Evolutionary conservation across 2,113 vertebrate species (phyloP), one percentile per base, ranked within the genome.

Genomic region (Eulemur macaco): DNA sequence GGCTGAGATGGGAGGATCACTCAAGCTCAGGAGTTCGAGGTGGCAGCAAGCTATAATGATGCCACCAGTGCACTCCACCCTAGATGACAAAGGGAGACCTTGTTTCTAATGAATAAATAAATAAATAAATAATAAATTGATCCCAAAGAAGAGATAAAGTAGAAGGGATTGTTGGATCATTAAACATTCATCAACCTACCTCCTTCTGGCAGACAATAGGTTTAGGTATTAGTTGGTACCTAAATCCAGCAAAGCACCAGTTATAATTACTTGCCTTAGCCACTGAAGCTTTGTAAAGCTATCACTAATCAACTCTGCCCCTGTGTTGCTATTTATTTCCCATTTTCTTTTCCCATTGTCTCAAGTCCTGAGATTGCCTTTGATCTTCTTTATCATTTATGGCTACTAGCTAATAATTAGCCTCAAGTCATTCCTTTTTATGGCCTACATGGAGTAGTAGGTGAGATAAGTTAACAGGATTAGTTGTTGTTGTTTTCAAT

Each of bases 341-440:
- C 71, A n/a, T 78, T 86, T 96, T 94, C 14, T n/a, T 52, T 88
- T 81, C 63, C 88, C 71, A 31, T 78, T 86, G 95, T 94, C 14
- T n/a, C 39, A 76, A 45, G 37, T 17, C 42, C 68, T 74, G 31
- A 73, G 80, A 66, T 50, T 45, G 5, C 11, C 25, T 34, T 85
- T 58, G 14, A 11, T 68, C 68, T 68, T 27, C 50, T 34, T 5
- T 77, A 82, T 37, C 39, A 66, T 1, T 56, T 81, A 56, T 8
- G 29, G 1, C 50, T 60, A 9, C 42, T 66, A 37, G 23, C 60
- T 56, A 66, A 21, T 68, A 52, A 68, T 29, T 54, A 56, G 37
- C 34, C 54, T 58, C 42, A 60, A 15, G 20, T 60, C 50, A n/a
- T 17, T 47, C 23, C 21, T 27, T 37, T 56, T n/a, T 45, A 45